Conservation (phyloP, 2,113 vertebrate species). For the Gnathonemus longibarbis region DNA sequence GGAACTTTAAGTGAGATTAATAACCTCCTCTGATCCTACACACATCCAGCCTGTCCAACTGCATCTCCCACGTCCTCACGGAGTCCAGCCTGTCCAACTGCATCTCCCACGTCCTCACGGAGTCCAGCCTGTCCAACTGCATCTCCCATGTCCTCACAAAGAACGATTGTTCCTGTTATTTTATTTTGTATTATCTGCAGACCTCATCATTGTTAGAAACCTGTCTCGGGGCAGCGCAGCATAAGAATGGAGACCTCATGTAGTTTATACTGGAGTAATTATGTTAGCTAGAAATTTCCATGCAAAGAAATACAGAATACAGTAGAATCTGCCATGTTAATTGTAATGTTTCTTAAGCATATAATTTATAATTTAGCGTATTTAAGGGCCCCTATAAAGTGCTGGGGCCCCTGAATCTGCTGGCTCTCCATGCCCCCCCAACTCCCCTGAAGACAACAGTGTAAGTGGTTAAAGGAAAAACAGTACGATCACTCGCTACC, state of each 20-base stretch:
- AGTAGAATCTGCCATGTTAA: not conserved
- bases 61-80: no score
- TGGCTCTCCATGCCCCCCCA: not conserved
- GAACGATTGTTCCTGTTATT: not conserved
- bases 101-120: not conserved
- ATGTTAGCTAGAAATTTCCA: not conserved
- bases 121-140: not conserved
- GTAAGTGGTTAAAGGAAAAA: not conserved
- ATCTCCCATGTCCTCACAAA: not conserved
- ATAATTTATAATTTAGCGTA: not conserved
- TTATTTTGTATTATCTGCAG: not conserved
- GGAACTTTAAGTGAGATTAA: not conserved
- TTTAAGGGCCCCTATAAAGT: not conserved
- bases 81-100: not conserved
- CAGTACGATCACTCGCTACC: not conserved
- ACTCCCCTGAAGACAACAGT: not conserved
- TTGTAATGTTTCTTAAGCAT: not conserved
- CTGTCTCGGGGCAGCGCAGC: not conserved
- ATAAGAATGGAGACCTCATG: not conserved
- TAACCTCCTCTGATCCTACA: not conserved
- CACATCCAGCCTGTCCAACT: not conserved
- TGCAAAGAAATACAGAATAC: not conserved
- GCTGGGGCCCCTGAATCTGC: not conserved
- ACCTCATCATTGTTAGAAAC: not conserved
- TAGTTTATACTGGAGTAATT: not conserved